Evolutionary conservation across 2,888 invertebrate genomes (phyloP).

Genomic region (Diloba caeruleocephala): DNA sequence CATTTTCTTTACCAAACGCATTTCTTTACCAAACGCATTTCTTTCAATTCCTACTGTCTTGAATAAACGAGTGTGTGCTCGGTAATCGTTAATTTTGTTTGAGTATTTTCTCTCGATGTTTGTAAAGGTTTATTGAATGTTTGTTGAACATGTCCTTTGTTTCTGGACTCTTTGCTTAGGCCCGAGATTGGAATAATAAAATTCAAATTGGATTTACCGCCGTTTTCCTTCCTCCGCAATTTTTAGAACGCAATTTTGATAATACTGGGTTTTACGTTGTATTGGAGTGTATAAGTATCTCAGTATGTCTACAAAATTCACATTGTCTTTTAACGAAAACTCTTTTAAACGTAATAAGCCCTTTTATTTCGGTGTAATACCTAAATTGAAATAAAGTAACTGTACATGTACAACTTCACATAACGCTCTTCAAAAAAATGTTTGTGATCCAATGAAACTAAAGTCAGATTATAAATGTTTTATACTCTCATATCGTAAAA

Average conservation of each 20-base stretch:
- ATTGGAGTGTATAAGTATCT: conserved; percentile 1
- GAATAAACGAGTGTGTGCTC: conserved; percentile 39
- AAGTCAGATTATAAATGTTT: too few species aligned
- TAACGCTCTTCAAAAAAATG: too few species aligned
- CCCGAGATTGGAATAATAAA: conserved; percentile 7
- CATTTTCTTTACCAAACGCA: conserved; percentile 19
- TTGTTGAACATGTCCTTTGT: conserved; percentile 10
- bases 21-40: conserved; percentile 17
- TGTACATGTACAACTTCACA: too few species aligned
- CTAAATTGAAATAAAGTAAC: too few species aligned
- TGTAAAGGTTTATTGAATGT: conserved; percentile 13
- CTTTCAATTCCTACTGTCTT: conserved; percentile 12
- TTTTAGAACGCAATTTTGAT: conserved; percentile 9
- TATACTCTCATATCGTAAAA: too few species aligned
- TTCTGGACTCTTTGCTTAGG: conserved; percentile 8
- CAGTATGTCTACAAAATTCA: background rate
- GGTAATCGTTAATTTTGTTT: conserved; percentile 15
- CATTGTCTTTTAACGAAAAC: background rate
- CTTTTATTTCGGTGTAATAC: too few species aligned
- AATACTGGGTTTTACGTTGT: conserved; percentile 7
- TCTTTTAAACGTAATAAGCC: too few species aligned
- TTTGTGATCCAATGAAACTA: too few species aligned
- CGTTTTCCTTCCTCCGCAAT: conserved; percentile 7
- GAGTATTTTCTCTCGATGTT: conserved; percentile 2
- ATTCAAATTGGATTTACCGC: conserved; percentile 43